Evolutionary conservation across 2,888 invertebrate species (phyloP), one percentile per base, ranked within the genome.

Genomic region (Lamellibrachia columna): DNA sequence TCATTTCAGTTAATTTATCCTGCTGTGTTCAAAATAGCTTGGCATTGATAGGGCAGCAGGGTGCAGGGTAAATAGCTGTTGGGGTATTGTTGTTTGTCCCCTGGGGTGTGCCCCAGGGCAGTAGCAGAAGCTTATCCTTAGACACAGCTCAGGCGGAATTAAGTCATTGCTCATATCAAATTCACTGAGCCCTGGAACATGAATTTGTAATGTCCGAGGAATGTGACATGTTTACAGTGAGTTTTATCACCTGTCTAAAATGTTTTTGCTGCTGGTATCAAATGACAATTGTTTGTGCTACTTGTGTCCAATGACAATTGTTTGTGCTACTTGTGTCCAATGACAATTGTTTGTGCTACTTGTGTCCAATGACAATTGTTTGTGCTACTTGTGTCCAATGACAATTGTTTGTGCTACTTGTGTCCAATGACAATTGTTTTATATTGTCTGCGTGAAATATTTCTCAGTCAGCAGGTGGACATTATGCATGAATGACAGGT

Each of bases 181-280:
- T 75, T 75, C 22, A 75, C 22, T 7, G 58, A 22, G 75, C 75
- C 75, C 75, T 4, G 22, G 75, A 75, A 75, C 75, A 75, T 7
- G n/a, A 15, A 75, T 22, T 75, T 22, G 75, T 75, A 75, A 75
- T 75, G 75, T 75, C 75, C 40, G 40, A 75, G 75, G 75, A 75
- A 75, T 75, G 75, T 75, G 75, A 75, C 75, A 75, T 75, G 75
- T 75, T 75, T 75, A 75, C 75, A 75, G 75, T 22, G 75, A 75
- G 22, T 75, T 75, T 4, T 75, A n/a, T 75, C 75, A 40, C 15
- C 15, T 15, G 58, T 75, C 22, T 22, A 75, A 75, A 3, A 22
- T 15, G 75, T 75, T 75, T 40, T 75, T 75, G 75, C n/a, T 75
- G n/a, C 15, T 75, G 40, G 75, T 75, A 75, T 22, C 75, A 11